phyloP scores from a whole-genome alignment of 2,113 vertebrate species.

The Ursus arctos region DNA sequence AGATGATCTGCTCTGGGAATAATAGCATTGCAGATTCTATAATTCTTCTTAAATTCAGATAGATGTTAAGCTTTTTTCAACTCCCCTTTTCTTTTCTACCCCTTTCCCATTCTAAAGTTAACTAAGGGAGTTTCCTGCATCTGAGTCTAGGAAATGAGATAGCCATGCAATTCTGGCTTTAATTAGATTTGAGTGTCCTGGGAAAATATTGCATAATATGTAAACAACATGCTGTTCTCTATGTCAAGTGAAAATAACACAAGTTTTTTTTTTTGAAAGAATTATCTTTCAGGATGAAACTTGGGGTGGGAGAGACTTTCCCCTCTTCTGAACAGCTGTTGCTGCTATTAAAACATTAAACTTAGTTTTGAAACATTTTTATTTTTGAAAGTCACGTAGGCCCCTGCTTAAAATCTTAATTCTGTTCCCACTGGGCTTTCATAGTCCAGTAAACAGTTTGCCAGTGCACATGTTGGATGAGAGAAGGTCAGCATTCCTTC shows the following conservation, averaged over 20 bases:
- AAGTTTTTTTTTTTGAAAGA: neutral
- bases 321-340: conserved; percentile 18
- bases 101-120: conserved; percentile 4
- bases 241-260: conserved; percentile 41
- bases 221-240: conserved; percentile 34
- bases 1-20: neutral
- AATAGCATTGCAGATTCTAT: neutral
- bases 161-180: neutral
- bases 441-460: neutral
- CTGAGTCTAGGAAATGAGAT: conserved; percentile 20
- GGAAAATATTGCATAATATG: conserved; percentile 28
- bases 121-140: neutral
- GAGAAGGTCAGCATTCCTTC: neutral
- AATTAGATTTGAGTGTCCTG: neutral
- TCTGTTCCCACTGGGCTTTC: neutral
- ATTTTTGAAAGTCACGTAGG: neutral
- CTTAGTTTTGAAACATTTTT: conserved; percentile 37
- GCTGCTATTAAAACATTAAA: conserved; percentile 18
- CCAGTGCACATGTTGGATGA: neutral
- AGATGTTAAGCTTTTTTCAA: conserved; percentile 22
- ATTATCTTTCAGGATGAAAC: conserved; percentile 1
- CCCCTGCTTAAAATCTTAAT: conserved; percentile 1
- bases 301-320: neutral
- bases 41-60: neutral
- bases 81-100: neutral